These are phyloP conservation scores for Cnemophilus loriae DNA, from an alignment of 2,113 vertebrate genomes.

Conservation along the genomic window DNA sequence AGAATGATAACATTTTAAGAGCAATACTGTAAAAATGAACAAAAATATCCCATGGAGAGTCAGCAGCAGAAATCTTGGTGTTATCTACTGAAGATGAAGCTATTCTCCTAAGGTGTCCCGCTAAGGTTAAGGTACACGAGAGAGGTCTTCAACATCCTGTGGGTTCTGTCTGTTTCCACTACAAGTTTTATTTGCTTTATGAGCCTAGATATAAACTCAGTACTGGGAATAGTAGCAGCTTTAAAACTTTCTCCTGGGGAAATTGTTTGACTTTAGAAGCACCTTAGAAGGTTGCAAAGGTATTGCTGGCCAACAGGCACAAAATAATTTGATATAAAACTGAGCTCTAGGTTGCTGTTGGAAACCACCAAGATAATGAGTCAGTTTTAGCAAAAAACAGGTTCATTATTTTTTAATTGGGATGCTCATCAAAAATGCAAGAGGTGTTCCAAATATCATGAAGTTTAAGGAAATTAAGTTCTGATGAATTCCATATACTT, in stretches of 20 bases:
- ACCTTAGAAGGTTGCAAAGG: background rate
- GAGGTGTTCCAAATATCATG: slow-evolving; percentile 8
- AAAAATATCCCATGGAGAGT: background rate
- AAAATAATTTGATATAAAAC: slow-evolving; percentile 33
- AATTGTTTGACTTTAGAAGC: slow-evolving; percentile 12
- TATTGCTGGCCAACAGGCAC: slow-evolving; percentile 37
- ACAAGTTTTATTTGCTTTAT: slow-evolving; percentile 4
- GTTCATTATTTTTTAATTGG: slow-evolving; percentile 69
- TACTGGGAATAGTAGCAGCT: background rate
- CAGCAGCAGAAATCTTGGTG: background rate
- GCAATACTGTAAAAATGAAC: background rate
- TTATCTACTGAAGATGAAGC: background rate
- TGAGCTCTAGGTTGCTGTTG: background rate
- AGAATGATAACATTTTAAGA: background rate
- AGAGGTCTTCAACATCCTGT: background rate
- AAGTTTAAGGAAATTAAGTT: slow-evolving; percentile 21
- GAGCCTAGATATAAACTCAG: background rate
- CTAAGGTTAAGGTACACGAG: background rate
- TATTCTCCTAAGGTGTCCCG: background rate
- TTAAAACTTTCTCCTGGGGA: background rate
- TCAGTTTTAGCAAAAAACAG: slow-evolving; percentile 10
- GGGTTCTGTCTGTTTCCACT: background rate
- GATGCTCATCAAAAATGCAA: slow-evolving; percentile 38
- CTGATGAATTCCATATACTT: background rate
- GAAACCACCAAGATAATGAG: slow-evolving; percentile 49